Evolutionary conservation across 1,140 invertebrate genomes (phyloP).

Genomic region (Brachionus paranguensis): DNA sequence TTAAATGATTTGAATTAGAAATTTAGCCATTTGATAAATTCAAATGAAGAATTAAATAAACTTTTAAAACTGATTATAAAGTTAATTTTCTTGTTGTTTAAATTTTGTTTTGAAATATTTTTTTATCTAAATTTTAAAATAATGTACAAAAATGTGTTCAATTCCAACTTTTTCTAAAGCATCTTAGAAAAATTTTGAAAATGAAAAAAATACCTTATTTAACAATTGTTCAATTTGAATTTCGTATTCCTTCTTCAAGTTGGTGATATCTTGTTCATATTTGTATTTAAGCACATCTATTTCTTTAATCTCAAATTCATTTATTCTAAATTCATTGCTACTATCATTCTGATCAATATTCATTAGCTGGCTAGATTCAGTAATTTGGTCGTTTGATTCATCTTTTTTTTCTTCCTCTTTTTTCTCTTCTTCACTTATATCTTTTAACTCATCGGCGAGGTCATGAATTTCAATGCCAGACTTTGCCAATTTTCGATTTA

Average conservation of each 20-base stretch:
- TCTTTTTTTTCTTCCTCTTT: neutral
- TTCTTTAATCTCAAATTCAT: slow-evolving; percentile 25
- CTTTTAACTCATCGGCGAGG: neutral
- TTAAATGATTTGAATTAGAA: no score
- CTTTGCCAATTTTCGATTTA: neutral
- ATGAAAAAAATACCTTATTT: neutral
- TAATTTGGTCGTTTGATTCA: neutral
- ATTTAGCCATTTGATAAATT: no score
- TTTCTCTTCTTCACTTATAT: slow-evolving; percentile 7
- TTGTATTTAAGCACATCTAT: slow-evolving; percentile 34
- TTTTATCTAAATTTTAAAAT: no score
- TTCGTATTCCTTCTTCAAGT: slow-evolving; percentile 14
- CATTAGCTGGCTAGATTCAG: neutral
- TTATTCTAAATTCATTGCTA: neutral
- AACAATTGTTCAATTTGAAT: neutral
- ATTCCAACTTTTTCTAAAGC: no score
- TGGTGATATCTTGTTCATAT: neutral
- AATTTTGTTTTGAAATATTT: no score
- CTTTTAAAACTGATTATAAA: no score
- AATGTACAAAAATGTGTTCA: no score
- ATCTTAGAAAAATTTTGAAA: no score
- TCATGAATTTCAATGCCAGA: slow-evolving; percentile 13
- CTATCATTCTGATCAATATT: neutral
- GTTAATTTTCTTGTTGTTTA: no score
- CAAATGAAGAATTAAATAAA: no score